Evolutionary conservation across 53 echinoderm and acorn worm genomes (phyloP), one percentile per base, ranked within the genome.

Genomic region (Echinarachnius parma): DNA sequence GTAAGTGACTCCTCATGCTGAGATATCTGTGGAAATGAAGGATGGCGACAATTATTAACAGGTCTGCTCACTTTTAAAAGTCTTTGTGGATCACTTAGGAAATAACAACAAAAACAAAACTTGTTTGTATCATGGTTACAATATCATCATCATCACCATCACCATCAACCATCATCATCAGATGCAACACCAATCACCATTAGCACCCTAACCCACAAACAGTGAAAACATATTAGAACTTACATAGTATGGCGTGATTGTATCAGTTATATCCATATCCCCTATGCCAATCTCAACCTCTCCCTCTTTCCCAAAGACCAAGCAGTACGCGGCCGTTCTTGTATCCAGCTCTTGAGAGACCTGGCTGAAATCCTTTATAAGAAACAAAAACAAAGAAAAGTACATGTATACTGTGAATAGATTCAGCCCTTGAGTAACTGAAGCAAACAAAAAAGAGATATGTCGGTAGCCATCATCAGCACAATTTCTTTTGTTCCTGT

Each of bases 211-310:
- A 11, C 9, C 32, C 21, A 14, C 21, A 15, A 4, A 1, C 62
- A 62, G 35, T 35, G 35, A 36, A 22, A 25, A 59, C 18, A 47
- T 4, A 46, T 0, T 1, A 19, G 30, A 28, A 77, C 98, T 91
- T 85, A 96, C 98, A 82, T 88, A 76, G 42, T 75, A 47, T 59
- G 87, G 86, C 28, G 88, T 82, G 42, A 96, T 79, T 28, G 76
- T 24, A 8, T 39, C 46, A 60, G 28, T 72, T 31, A 96, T 91
- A 26, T 64, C 80, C 82, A 91, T 85, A 62, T 96, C 98, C 3
- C 98, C 91, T 26, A 96, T 60, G 9, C 91, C 98, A 33, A 96
- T 53, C 14, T 85, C 69, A 48, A 91, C 52, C 35, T 91, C 80
- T 21, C 98, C 98, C 37, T 60, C 28, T 10, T 57, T 59, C 45